Evolutionary conservation across 2,888 invertebrate genomes (phyloP).

Genomic region (Hedya salicella): DNA sequence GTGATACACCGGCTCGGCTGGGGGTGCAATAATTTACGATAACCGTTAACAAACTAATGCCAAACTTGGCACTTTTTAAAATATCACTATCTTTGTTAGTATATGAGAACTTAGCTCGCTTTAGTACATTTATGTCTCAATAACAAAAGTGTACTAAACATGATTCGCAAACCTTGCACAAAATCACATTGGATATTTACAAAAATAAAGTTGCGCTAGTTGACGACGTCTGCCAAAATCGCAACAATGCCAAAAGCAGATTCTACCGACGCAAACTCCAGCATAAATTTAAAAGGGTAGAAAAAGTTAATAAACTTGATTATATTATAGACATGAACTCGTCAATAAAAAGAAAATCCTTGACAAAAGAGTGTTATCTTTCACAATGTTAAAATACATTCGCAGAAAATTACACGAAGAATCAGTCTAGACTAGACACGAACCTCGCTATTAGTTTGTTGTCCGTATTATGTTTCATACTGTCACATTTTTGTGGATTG

Average conservation of each 20-base stretch:
- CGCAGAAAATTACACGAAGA: conserved; percentile 4
- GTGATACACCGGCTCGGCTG: no score
- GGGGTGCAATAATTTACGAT: no score
- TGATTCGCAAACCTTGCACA: background rate
- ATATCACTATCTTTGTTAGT: no score
- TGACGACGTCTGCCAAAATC: background rate
- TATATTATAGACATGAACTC: conserved; percentile 9
- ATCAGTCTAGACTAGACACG: conserved; percentile 24
- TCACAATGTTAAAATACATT: conserved; percentile 10
- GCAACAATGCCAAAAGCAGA: background rate
- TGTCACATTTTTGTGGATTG: background rate
- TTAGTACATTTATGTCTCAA: no score
- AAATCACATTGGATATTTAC: background rate
- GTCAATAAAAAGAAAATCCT: conserved; percentile 9
- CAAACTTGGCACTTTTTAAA: no score
- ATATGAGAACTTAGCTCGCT: no score
- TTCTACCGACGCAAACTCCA: background rate
- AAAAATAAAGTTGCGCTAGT: background rate
- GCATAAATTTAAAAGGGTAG: conserved; percentile 13
- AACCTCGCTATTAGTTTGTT: background rate
- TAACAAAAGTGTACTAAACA: no score
- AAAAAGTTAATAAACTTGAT: conserved; percentile 13
- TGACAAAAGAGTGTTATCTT: conserved; percentile 22
- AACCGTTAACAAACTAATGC: no score
- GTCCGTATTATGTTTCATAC: background rate